These are phyloP conservation scores for pig (Sus scrofa) DNA, from an alignment of 2,113 vertebrate genomes.

Conservation along the genomic window T2T-Sscrofa CM000814.6:95880001-95880500, in stretches of 20 bases:
- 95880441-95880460: background rate
- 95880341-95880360: background rate
- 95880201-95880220: background rate
- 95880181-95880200: background rate
- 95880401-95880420: background rate
- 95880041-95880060: background rate
- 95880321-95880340: background rate
- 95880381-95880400: background rate
- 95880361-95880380: background rate
- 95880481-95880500: background rate
- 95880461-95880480: background rate
- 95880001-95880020: background rate
- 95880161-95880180: background rate
- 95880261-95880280: background rate
- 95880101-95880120: background rate
- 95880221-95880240: background rate
- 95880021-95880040: background rate
- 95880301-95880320: background rate
- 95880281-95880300: background rate
- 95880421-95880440: background rate
- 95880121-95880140: background rate
- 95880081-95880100: background rate
- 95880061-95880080: background rate
- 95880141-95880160: fast-evolving
- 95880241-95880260: background rate